phyloP scores from a whole-genome alignment of 2,113 vertebrate species.

The Upupa epops region DNA sequence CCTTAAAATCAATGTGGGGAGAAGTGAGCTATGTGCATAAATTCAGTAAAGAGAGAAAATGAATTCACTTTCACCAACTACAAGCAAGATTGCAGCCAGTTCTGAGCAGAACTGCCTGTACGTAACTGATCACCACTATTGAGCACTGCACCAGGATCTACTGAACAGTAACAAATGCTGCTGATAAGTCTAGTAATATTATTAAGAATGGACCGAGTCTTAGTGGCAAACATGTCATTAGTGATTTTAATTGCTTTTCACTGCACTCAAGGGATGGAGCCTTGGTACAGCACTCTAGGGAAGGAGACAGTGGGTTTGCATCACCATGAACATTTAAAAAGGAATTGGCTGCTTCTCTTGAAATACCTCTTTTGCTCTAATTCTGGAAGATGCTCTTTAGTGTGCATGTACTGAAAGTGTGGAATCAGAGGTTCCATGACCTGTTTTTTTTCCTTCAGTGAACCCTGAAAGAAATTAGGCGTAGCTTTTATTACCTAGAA shows the following conservation, averaged over 20 bases:
- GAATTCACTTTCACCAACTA: neutral
- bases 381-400: neutral
- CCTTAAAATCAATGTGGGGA: neutral
- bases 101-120: neutral
- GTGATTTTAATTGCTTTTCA: neutral
- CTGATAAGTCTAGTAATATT: neutral
- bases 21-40: neutral
- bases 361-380: neutral
- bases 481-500: neutral
- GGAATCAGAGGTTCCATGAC: neutral
- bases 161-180: slow-evolving; percentile 1
- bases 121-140: neutral
- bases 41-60: neutral
- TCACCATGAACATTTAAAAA: neutral
- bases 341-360: neutral
- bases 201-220: neutral
- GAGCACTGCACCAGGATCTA: neutral
- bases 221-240: neutral
- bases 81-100: neutral
- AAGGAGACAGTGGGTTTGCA: neutral
- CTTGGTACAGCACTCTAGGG: neutral
- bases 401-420: neutral
- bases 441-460: neutral
- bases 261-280: neutral
- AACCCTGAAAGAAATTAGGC: slow-evolving; percentile 2